phyloP scores from a whole-genome alignment of 2,113 vertebrate genomes.

The Sturnira hondurensis region DNA sequence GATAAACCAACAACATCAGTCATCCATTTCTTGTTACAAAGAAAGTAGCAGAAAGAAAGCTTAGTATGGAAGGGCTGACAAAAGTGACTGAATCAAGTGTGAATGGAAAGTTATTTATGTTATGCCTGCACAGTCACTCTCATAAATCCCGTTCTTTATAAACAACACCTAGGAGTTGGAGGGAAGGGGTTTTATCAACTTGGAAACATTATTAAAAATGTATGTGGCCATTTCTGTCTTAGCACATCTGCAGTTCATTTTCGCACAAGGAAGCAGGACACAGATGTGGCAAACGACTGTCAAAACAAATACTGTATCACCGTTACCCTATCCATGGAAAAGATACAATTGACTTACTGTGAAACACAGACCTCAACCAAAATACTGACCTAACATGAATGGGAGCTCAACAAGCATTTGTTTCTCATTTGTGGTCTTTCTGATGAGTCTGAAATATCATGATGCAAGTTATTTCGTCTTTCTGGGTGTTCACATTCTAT shows the following conservation, averaged over 20 bases:
- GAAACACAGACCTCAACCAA: slow-evolving; percentile 56
- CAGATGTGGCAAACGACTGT: slow-evolving; percentile 46
- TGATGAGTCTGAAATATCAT: not conserved
- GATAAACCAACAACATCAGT: not conserved
- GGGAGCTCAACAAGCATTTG: slow-evolving; percentile 25
- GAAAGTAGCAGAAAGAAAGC: not conserved
- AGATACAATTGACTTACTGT: not conserved
- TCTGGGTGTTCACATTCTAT: not conserved
- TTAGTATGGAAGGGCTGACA: not conserved
- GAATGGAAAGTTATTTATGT: not conserved
- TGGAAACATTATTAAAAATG: not conserved
- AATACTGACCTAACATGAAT: not conserved
- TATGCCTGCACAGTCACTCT: not conserved
- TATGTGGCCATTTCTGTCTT: slow-evolving; percentile 51
- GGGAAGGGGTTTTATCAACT: not conserved
- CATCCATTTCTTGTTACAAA: not conserved
- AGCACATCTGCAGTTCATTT: slow-evolving; percentile 69
- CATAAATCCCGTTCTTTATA: not conserved
- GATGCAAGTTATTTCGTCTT: not conserved
- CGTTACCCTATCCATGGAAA: slow-evolving; percentile 27
- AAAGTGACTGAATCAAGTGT: not conserved
- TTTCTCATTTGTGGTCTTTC: slow-evolving; percentile 7
- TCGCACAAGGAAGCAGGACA: slow-evolving; percentile 44
- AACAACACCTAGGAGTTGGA: not conserved
- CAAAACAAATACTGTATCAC: slow-evolving; percentile 41